These are phyloP conservation scores for Drosophila antonietae DNA, from an alignment of 2,888 invertebrate species.

Conservation along the genomic window DNA sequence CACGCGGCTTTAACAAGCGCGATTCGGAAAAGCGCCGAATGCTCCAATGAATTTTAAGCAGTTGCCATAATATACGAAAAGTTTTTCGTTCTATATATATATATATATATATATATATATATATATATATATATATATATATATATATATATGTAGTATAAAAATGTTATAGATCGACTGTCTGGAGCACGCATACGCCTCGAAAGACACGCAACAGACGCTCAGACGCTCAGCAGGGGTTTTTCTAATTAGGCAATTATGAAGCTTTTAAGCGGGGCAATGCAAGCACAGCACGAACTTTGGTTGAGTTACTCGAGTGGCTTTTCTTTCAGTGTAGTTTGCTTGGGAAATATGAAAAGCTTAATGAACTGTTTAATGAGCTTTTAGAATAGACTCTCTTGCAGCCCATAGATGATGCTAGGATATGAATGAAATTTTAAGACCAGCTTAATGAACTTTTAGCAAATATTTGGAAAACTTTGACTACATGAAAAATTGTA, in stretches of 20 bases:
- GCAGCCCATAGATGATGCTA: not conserved
- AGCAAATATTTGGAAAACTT: not conserved
- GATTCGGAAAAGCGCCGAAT: constrained; percentile 37
- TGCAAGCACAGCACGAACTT: not conserved
- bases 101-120: not conserved
- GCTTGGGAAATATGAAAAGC: not conserved
- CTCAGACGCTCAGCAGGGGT: not conserved
- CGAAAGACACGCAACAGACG: not conserved
- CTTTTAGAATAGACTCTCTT: not conserved
- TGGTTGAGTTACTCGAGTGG: constrained; percentile 25
- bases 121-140: not conserved
- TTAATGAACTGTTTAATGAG: constrained; percentile 2
- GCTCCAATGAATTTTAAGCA: constrained; percentile 59
- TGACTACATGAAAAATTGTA: not conserved
- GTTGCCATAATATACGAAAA: constrained; percentile 27
- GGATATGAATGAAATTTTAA: not conserved
- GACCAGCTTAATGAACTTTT: not conserved
- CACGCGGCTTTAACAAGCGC: constrained; percentile 45
- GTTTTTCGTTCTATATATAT: not conserved
- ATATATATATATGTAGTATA: not conserved
- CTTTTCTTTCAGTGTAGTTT: not conserved
- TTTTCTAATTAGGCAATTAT: constrained; percentile 56
- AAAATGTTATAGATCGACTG: constrained; percentile 24
- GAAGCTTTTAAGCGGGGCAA: constrained; percentile 39
- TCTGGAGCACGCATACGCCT: constrained; percentile 21